phyloP scores from a whole-genome alignment of 2,888 invertebrate species.

The Pediacus dermestoides region DNA sequence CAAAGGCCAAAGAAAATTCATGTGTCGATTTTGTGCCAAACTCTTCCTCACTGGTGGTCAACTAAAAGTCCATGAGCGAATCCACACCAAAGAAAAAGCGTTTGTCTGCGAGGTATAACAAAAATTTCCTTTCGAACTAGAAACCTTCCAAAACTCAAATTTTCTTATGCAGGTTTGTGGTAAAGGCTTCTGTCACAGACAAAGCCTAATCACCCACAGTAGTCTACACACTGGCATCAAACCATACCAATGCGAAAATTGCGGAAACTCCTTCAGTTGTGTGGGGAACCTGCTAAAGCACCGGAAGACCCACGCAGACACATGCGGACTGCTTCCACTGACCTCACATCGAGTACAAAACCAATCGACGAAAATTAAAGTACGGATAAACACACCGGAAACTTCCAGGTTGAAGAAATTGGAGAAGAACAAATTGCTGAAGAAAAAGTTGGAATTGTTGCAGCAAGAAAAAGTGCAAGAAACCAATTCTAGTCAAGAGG shows the following conservation, averaged over 20 bases:
- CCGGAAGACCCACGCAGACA: conserved; percentile 49
- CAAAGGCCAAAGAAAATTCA: conserved; percentile 34
- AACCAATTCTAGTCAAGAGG: too few species aligned
- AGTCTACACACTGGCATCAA: conserved; percentile 51
- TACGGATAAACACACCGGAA: conserved; percentile 39
- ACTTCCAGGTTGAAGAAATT: conserved; percentile 33
- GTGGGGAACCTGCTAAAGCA: conserved; percentile 53
- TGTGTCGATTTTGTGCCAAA: conserved; percentile 45
- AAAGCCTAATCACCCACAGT: conserved; percentile 52
- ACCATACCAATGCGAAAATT: conserved; percentile 52
- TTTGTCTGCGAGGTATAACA: conserved; percentile 40
- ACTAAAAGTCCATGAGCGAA: conserved; percentile 42
- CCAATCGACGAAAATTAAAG: conserved; percentile 39
- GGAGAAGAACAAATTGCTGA: conserved; percentile 25
- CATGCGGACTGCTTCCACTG: conserved; percentile 46
- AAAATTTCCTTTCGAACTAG: background rate
- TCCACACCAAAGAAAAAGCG: conserved; percentile 43
- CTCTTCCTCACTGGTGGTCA: conserved; percentile 41
- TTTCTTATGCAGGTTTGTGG: conserved; percentile 45
- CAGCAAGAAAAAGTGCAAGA: conserved; percentile 18
- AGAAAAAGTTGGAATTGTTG: conserved; percentile 27
- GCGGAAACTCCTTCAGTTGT: conserved; percentile 51
- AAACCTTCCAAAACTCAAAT: background rate
- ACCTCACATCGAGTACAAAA: conserved; percentile 40
- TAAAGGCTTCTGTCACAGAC: conserved; percentile 52